Conservation (phyloP, 2,888 invertebrate species). For the Anaspis maculata region DNA sequence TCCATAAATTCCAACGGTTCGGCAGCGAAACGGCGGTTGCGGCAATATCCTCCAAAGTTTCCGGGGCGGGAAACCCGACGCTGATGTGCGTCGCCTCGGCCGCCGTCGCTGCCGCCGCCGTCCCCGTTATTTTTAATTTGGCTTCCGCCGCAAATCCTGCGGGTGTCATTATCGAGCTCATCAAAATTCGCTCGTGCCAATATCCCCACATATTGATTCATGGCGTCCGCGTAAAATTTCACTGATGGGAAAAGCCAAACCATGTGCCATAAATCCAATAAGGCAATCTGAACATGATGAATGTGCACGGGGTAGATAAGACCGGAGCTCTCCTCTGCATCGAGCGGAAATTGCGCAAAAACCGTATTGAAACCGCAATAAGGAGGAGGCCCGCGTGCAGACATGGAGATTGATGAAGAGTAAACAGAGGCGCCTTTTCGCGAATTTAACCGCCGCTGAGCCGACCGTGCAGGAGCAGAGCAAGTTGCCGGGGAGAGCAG, state of each 20-base stretch:
- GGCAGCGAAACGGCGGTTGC: too few species aligned
- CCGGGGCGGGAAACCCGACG: too few species aligned
- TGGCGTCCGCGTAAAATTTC: slow-evolving; percentile 17
- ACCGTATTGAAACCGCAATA: slow-evolving; percentile 18
- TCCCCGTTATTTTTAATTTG: slow-evolving; percentile 14
- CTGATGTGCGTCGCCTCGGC: too few species aligned
- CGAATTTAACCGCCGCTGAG: too few species aligned
- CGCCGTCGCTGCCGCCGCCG: too few species aligned
- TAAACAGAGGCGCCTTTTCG: slow-evolving; percentile 13
- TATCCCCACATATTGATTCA: slow-evolving; percentile 14
- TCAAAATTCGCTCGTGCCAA: slow-evolving; percentile 7
- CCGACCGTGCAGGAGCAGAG: too few species aligned
- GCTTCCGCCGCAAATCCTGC: slow-evolving; percentile 7
- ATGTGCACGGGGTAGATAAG: slow-evolving; percentile 20
- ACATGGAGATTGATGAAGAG: slow-evolving; percentile 22
- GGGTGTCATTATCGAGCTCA: slow-evolving; percentile 11
- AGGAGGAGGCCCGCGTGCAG: slow-evolving; percentile 11
- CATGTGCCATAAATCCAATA: slow-evolving; percentile 22
- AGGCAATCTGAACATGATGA: slow-evolving; percentile 25
- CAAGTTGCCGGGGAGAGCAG: too few species aligned
- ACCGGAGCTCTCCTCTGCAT: slow-evolving; percentile 4
- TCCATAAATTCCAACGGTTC: too few species aligned
- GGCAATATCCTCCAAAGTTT: too few species aligned
- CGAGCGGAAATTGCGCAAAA: slow-evolving; percentile 15
- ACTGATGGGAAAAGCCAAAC: slow-evolving; percentile 18